Evolutionary conservation across 2,113 vertebrate genomes (phyloP).

Genomic region (Otus sunia): DNA sequence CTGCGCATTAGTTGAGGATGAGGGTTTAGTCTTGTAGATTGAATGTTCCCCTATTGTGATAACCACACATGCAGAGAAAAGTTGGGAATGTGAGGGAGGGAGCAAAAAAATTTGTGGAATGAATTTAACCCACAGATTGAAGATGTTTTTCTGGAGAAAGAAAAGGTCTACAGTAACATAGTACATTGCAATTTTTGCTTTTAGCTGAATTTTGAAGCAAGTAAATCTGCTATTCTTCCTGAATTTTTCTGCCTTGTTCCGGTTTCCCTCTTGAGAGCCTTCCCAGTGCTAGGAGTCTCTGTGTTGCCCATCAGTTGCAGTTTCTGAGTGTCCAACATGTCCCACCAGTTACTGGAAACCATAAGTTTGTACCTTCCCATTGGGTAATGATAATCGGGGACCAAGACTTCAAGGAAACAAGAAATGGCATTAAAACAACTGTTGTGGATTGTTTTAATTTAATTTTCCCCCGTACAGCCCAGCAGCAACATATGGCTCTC

Average conservation of each 20-base stretch:
- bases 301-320: rapidly evolving
- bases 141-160: neutral
- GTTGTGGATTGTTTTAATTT: neutral
- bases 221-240: neutral
- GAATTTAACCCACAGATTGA: neutral
- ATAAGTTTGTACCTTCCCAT: neutral
- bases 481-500: neutral
- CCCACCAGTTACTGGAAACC: neutral
- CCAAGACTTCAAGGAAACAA: neutral
- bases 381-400: neutral
- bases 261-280: neutral
- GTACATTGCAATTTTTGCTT: neutral
- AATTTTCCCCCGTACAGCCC: neutral
- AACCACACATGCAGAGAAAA: neutral
- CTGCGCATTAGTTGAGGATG: neutral
- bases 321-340: neutral
- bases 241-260: neutral
- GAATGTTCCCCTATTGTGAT: neutral
- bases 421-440: slow-evolving; percentile 19
- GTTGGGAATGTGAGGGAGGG: neutral
- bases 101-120: neutral
- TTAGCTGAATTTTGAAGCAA: neutral
- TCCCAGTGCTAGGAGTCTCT: neutral
- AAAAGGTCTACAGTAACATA: neutral
- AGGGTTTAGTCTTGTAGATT: neutral